A percentile compares a stretch with the other conserved stretches of the same genome.
Evolutionary conservation across 2,113 vertebrate species (phyloP).

Genomic region (Alethe diademata): DNA sequence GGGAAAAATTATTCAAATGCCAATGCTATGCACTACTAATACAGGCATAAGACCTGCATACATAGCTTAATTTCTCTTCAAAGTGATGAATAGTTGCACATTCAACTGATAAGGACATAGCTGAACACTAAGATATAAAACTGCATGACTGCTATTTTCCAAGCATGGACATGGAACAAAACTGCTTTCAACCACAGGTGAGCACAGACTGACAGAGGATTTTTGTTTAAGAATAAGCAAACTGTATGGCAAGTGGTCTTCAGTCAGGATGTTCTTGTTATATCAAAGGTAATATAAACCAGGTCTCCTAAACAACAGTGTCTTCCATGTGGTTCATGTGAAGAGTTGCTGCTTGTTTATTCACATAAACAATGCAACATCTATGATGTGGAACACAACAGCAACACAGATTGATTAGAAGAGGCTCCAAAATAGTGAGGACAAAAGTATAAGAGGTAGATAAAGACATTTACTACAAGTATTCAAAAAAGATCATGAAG

Average conservation of each 20-base stretch:
- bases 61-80: neutral
- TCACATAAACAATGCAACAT: neutral
- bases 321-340: rapidly evolving
- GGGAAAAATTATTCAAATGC: neutral
- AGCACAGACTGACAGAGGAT: neutral
- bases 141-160: neutral
- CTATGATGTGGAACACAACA: neutral
- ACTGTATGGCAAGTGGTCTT: neutral
- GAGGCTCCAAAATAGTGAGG: neutral
- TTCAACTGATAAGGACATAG: neutral
- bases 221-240: neutral
- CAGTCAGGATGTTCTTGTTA: neutral
- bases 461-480: neutral
- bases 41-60: neutral
- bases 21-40: neutral
- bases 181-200: neutral
- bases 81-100: neutral
- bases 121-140: neutral
- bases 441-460: neutral
- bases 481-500: neutral
- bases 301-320: neutral
- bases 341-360: neutral
- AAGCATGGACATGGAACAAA: neutral
- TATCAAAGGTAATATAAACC: neutral
- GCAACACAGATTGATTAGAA: neutral